These are phyloP conservation scores for Cossypha niveicapilla DNA, from an alignment of 2,797 vertebrate species.

Conservation along the genomic window DNA sequence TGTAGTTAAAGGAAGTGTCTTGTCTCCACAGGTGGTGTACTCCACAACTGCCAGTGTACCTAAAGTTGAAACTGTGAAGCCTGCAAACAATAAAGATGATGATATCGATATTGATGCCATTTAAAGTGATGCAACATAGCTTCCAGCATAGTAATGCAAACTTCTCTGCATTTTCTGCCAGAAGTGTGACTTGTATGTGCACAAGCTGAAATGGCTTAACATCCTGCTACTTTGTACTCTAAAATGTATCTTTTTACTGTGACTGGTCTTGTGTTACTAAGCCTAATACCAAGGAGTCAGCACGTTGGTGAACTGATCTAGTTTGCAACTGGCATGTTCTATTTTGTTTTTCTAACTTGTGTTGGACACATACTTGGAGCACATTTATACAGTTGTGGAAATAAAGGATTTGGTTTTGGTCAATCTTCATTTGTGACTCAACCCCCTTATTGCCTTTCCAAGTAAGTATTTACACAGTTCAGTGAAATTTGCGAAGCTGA, in stretches of 20 bases:
- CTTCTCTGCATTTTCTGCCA: constrained; percentile 75
- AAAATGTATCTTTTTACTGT: constrained; percentile 74
- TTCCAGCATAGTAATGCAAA: constrained; percentile 70
- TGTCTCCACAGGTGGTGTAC: constrained; percentile 88
- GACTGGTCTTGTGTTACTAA: constrained; percentile 78
- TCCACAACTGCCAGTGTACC: constrained; percentile 90
- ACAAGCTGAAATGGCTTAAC: constrained; percentile 76
- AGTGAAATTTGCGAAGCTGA: accelerated
- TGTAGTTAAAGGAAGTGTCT: not conserved
- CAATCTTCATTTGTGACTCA: constrained; percentile 58
- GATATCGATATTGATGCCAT: constrained; percentile 98
- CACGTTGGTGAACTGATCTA: constrained; percentile 67
- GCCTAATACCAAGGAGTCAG: constrained; percentile 74
- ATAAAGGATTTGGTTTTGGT: constrained; percentile 82
- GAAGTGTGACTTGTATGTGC: constrained; percentile 78
- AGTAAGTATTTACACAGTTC: not conserved
- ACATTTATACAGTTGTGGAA: constrained; percentile 80
- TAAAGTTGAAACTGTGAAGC: constrained; percentile 93
- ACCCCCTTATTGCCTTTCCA: not conserved
- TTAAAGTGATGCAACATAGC: constrained; percentile 78
- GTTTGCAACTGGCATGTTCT: constrained; percentile 79
- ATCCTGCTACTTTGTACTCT: constrained; percentile 78
- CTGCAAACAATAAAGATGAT: constrained; percentile 86
- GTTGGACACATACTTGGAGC: constrained; percentile 76
- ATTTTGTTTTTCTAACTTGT: constrained; percentile 71